Evolutionary conservation across 2,888 invertebrate species (phyloP).

Genomic region (Meteorus cinctellus): DNA sequence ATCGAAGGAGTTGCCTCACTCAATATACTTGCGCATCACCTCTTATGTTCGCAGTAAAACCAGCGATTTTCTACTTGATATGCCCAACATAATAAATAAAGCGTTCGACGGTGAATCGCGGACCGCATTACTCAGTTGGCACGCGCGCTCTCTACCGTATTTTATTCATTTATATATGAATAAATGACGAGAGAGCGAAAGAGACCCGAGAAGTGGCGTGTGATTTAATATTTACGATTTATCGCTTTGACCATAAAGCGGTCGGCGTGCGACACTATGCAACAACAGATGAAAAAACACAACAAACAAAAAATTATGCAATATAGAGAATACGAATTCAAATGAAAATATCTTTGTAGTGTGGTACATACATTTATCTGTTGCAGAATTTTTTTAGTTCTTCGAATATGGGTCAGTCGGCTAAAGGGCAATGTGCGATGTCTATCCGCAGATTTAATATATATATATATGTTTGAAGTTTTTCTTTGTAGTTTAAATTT

Average conservation of each 20-base stretch:
- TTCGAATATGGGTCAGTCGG: not conserved
- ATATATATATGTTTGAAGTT: not conserved
- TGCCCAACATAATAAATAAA: conserved; percentile 14
- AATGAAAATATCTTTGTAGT: not conserved
- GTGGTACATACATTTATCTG: not conserved
- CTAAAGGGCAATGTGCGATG: not conserved
- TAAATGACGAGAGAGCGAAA: not conserved
- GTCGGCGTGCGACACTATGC: not conserved
- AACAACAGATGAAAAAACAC: not conserved
- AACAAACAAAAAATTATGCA: too few species aligned
- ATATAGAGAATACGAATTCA: not conserved
- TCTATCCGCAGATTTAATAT: too few species aligned
- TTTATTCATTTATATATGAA: not conserved
- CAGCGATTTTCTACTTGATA: conserved; percentile 13
- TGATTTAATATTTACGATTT: not conserved
- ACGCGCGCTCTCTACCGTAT: not conserved
- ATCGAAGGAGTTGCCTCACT: not conserved
- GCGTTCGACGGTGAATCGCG: conserved; percentile 24
- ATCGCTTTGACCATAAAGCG: conserved; percentile 1
- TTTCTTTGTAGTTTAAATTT: not conserved
- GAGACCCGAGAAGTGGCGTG: not conserved
- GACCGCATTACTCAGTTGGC: not conserved
- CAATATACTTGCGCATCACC: too few species aligned
- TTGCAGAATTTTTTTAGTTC: not conserved
- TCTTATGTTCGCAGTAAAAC: conserved; percentile 20